A percentile compares a stretch with the other conserved stretches of the same genome.
Evolutionary conservation across 2,888 invertebrate genomes (phyloP).

Genomic region (Nymphalis polychloros): DNA sequence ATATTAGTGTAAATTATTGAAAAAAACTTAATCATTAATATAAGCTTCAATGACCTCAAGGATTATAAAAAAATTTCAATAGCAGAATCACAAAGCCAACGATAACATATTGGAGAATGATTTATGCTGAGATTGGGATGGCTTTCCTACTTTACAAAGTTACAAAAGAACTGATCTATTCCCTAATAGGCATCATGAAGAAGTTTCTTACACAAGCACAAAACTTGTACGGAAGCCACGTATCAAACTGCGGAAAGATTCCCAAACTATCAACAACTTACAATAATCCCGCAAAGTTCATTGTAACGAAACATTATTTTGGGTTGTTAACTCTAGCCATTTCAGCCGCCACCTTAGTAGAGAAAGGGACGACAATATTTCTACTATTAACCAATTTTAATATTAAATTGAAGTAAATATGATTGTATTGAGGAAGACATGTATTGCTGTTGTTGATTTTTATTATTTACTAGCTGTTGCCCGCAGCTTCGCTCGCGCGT

Average conservation of each 20-base stretch:
- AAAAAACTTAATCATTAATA: too few relatives aligned
- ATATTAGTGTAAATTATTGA: too few relatives aligned
- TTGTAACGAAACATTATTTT: slow-evolving; percentile 56
- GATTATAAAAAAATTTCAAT: too few relatives aligned
- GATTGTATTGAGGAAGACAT: too few relatives aligned
- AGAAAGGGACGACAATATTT: neutral
- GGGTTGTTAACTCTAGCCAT: slow-evolving; percentile 32
- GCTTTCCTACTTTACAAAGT: slow-evolving; percentile 24
- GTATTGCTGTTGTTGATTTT: too few relatives aligned
- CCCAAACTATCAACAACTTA: slow-evolving; percentile 66
- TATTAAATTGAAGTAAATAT: too few relatives aligned
- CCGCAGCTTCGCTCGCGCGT: too few relatives aligned
- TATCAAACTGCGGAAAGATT: slow-evolving; percentile 66
- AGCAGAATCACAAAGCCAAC: neutral
- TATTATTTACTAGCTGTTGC: too few relatives aligned
- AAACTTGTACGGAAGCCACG: slow-evolving; percentile 62
- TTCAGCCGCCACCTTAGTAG: slow-evolving; percentile 8
- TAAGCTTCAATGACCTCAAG: too few relatives aligned
- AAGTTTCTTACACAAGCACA: slow-evolving; percentile 53
- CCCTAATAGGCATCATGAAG: slow-evolving; percentile 53
- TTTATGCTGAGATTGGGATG: slow-evolving; percentile 9
- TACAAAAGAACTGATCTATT: slow-evolving; percentile 39
- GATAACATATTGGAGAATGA: neutral
- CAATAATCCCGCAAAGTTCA: slow-evolving; percentile 69
- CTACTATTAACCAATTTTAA: neutral